These are phyloP conservation scores for Sparus aurata DNA, from an alignment of 2,797 vertebrate genomes.

Conservation along the genomic window DNA sequence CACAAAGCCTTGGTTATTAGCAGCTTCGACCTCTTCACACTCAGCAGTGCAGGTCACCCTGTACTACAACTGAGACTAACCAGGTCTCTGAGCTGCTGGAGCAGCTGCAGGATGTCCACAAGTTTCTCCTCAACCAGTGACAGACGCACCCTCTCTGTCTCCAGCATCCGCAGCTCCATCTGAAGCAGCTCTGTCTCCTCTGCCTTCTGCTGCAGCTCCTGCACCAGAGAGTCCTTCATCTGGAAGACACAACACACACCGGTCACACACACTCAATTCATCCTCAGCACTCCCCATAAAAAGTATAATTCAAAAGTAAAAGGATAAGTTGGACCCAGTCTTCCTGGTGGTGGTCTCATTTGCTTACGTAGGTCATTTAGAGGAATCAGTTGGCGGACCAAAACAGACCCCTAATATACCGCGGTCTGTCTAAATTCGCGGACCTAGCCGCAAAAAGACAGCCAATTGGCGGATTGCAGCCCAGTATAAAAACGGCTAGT, in stretches of 20 bases:
- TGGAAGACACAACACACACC: constrained; percentile 64
- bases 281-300: too few relatives aligned
- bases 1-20: neutral
- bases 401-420: too few relatives aligned
- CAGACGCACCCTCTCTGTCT: constrained; percentile 91
- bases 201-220: constrained; percentile 88
- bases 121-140: constrained; percentile 92
- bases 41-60: neutral
- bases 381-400: too few relatives aligned
- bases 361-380: too few relatives aligned
- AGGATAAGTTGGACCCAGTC: too few relatives aligned
- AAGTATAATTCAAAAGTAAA: too few relatives aligned
- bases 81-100: constrained; percentile 92
- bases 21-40: neutral
- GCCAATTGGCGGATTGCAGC: too few relatives aligned
- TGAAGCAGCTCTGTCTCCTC: constrained; percentile 89
- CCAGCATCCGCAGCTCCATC: constrained; percentile 94
- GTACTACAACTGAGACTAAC: constrained; percentile 78
- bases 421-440: too few relatives aligned
- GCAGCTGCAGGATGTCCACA: constrained; percentile 92
- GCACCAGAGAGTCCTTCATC: constrained; percentile 86
- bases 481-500: too few relatives aligned
- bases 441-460: too few relatives aligned
- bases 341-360: too few relatives aligned
- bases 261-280: too few relatives aligned